These are phyloP conservation scores for Bombyx mandarina DNA, from an alignment of 1,140 invertebrate species.

Conservation along the genomic window DNA sequence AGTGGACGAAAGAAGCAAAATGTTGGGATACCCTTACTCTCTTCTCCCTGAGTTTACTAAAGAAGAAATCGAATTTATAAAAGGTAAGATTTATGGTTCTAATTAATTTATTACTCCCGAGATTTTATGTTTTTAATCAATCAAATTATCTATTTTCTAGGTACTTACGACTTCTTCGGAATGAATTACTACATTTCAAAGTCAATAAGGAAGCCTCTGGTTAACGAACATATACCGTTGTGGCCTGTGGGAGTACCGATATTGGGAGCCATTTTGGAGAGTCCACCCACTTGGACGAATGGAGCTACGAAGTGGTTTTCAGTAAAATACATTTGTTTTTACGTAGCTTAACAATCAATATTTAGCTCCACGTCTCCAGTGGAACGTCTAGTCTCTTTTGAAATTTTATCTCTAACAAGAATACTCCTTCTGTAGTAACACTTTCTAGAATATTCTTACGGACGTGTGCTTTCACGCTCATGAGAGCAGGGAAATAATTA, in stretches of 20 bases:
- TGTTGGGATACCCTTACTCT: slow-evolving; percentile 3
- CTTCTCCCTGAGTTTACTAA: slow-evolving; percentile 12
- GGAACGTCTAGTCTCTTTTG: too few relatives aligned
- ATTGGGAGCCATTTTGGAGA: neutral
- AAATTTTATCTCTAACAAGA: too few relatives aligned
- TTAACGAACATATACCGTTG: slow-evolving; percentile 4
- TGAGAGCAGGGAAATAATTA: too few relatives aligned
- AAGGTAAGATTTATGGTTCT: slow-evolving; percentile 7
- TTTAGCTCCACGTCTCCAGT: too few relatives aligned
- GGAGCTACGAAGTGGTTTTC: neutral
- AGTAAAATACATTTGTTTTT: neutral
- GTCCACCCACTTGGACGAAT: neutral
- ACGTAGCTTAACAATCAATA: too few relatives aligned
- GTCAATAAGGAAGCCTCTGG: slow-evolving; percentile 5
- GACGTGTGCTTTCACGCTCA: too few relatives aligned
- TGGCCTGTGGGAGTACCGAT: slow-evolving; percentile 14
- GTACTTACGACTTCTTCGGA: slow-evolving; percentile 18
- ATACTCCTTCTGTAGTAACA: too few relatives aligned
- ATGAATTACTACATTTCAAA: slow-evolving; percentile 20
- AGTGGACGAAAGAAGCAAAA: slow-evolving; percentile 3
- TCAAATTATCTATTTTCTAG: slow-evolving; percentile 5
- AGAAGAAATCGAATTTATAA: slow-evolving; percentile 12
- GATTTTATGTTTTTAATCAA: neutral
- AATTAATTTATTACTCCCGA: neutral
- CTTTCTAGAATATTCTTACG: too few relatives aligned